These are phyloP conservation scores for Numida meleagris DNA, from an alignment of 2,113 vertebrate species.

Conservation along the genomic window DNA sequence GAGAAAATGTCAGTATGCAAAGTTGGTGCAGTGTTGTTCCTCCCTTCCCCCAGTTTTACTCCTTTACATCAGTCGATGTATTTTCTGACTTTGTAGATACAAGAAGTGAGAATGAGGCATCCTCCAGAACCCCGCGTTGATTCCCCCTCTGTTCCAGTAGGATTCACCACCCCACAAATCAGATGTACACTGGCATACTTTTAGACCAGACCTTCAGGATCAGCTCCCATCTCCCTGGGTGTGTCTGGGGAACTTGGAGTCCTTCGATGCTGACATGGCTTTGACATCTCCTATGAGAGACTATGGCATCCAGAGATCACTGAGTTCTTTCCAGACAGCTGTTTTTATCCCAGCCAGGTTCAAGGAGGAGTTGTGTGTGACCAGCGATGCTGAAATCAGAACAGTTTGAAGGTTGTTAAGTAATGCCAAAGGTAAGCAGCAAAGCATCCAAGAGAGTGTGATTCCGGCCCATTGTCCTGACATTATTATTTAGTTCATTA, in stretches of 20 bases:
- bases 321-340: not conserved
- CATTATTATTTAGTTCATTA: not conserved
- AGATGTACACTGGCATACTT: not conserved
- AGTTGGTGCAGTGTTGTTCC: constrained; percentile 10
- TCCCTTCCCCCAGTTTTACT: constrained; percentile 21
- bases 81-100: not conserved
- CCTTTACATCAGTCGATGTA: not conserved
- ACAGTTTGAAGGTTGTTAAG: not conserved
- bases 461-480: not conserved
- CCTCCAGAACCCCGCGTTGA: not conserved
- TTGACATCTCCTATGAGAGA: not conserved
- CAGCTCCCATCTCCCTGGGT: not conserved
- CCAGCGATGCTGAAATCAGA: not conserved
- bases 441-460: not conserved
- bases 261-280: not conserved
- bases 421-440: not conserved
- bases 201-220: not conserved
- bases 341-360: not conserved
- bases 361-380: not conserved
- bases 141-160: not conserved
- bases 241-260: not conserved
- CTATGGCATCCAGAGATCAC: not conserved
- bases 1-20: constrained; percentile 56
- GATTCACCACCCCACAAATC: not conserved
- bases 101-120: not conserved